Percentiles rank a stretch among this genome's conserved stretches.
phyloP scores from a whole-genome alignment of 2,797 vertebrate species.

The Buphagus erythrorhynchus region DNA sequence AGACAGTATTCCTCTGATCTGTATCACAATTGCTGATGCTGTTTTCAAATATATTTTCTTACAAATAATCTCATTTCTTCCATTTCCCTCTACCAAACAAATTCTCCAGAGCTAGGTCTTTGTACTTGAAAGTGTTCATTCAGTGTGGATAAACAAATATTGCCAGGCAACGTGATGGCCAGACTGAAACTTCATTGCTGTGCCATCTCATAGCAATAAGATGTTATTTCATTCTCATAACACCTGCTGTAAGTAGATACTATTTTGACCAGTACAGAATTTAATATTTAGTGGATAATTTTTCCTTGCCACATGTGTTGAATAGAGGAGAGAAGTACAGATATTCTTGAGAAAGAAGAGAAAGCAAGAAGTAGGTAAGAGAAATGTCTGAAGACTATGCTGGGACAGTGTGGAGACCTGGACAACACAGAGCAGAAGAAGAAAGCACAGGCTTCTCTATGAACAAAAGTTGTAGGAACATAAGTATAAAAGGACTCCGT shows the following conservation, averaged over 20 bases:
- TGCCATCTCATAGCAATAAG: neutral
- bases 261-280: neutral
- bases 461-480: neutral
- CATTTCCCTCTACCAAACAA: neutral
- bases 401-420: neutral
- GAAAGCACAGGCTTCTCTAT: neutral
- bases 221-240: neutral
- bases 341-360: neutral
- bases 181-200: neutral
- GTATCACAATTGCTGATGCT: neutral
- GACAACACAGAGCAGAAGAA: neutral
- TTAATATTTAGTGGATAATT: neutral
- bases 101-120: neutral
- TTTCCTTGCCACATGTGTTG: neutral
- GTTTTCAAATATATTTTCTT: neutral
- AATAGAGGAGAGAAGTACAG: neutral
- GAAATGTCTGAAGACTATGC: neutral
- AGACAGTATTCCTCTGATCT: neutral
- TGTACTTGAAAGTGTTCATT: neutral
- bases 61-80: neutral
- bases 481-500: neutral
- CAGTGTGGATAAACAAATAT: neutral
- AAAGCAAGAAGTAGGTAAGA: neutral
- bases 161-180: fast-evolving
- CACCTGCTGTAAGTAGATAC: neutral